Evolutionary conservation across 53 echinoderm and acorn worm species (phyloP).

Genomic region (Mesocentrotus franciscanus): DNA sequence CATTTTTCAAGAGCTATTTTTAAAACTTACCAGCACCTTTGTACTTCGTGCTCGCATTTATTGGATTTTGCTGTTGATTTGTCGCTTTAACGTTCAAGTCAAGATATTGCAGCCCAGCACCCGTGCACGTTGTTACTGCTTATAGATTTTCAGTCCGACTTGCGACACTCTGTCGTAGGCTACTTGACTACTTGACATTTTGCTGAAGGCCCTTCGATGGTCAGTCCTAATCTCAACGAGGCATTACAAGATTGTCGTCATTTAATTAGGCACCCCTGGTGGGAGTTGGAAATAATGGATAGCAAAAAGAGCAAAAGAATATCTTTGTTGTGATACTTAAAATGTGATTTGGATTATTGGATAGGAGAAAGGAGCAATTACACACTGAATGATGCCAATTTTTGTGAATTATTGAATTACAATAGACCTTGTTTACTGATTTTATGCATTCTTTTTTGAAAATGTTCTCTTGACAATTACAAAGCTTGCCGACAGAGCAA

Average conservation of each 20-base stretch:
- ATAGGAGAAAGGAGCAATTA: neutral
- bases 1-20: neutral
- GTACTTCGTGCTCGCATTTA: neutral
- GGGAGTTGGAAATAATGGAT: neutral
- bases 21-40: neutral
- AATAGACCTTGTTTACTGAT: too few relatives aligned
- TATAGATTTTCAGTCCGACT: neutral
- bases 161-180: neutral
- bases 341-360: neutral
- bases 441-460: neutral
- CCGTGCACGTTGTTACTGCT: neutral
- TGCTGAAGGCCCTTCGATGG: neutral
- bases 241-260: constrained; percentile 25
- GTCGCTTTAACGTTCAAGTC: constrained; percentile 4
- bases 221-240: constrained; percentile 42
- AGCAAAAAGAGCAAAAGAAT: neutral
- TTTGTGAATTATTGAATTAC: neutral
- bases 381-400: neutral
- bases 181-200: constrained; percentile 37
- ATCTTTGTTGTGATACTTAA: neutral
- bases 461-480: too few relatives aligned
- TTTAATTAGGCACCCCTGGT: constrained; percentile 11
- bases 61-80: neutral
- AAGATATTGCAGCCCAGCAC: neutral
- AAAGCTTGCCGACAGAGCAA: too few relatives aligned